Percentiles rank a stretch among this genome's conserved stretches.
phyloP scores from a whole-genome alignment of 2,888 invertebrate species.

The Melikaiella ostensackeni region DNA sequence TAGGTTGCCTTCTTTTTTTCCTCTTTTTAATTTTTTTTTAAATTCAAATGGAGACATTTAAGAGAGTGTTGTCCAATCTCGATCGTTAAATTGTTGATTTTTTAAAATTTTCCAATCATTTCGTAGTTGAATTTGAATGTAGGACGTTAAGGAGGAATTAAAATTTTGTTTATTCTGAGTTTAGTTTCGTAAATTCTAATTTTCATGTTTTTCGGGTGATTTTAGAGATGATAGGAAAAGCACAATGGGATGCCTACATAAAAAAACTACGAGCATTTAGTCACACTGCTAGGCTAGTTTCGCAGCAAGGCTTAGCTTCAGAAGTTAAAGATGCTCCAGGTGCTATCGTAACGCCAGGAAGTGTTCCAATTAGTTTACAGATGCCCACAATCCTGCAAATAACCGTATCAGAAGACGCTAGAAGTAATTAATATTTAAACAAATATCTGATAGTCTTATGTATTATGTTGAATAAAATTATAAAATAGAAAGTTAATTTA shows the following conservation, averaged over 20 bases:
- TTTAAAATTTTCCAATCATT: no score
- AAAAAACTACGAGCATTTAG: slow-evolving; percentile 67
- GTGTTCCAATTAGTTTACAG: slow-evolving; percentile 58
- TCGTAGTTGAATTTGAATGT: no score
- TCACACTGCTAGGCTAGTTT: slow-evolving; percentile 65
- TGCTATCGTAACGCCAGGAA: slow-evolving; percentile 67
- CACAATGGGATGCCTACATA: slow-evolving; percentile 73
- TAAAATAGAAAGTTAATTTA: not conserved
- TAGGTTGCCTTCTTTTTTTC: no score
- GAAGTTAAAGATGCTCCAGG: slow-evolving; percentile 67
- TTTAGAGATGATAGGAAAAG: slow-evolving; percentile 66
- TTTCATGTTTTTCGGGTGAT: slow-evolving; percentile 9
- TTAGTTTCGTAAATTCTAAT: not conserved
- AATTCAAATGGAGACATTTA: no score
- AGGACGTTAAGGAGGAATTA: no score
- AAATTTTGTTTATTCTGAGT: no score
- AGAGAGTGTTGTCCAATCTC: no score
- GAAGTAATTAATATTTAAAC: slow-evolving; percentile 39
- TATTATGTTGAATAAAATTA: not conserved
- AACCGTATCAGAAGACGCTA: slow-evolving; percentile 47
- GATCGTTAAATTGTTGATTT: no score
- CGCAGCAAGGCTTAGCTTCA: slow-evolving; percentile 61
- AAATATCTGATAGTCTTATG: not conserved
- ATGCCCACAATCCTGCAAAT: slow-evolving; percentile 65
- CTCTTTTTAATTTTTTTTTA: no score